A percentile compares a stretch with the other conserved stretches of the same genome.
These are phyloP conservation scores for Piaya cayana DNA, from an alignment of 2,113 vertebrate genomes.

Conservation along the genomic window DNA sequence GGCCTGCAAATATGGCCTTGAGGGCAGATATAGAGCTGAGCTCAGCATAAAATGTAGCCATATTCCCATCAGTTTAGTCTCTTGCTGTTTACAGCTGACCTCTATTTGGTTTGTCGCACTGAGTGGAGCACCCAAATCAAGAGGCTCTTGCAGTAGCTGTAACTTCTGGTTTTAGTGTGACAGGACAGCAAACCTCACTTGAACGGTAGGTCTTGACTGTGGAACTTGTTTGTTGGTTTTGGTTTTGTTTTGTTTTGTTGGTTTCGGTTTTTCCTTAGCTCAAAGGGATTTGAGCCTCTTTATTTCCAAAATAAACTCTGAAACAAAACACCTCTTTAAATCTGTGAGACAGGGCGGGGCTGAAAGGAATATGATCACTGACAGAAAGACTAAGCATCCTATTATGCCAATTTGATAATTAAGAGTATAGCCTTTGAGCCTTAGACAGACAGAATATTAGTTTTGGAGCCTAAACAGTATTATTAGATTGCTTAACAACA, in stretches of 20 bases:
- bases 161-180: background rate
- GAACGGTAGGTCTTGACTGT: background rate
- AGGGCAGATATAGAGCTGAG: background rate
- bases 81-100: rapidly evolving
- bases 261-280: background rate
- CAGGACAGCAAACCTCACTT: background rate
- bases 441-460: background rate
- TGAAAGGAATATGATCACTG: background rate
- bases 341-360: background rate
- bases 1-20: background rate
- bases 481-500: background rate
- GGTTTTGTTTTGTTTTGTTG: no score
- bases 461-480: background rate
- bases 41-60: background rate
- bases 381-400: background rate
- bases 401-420: background rate
- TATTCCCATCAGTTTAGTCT: background rate
- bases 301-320: background rate
- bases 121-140: background rate
- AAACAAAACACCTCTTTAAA: background rate
- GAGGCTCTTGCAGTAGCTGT: rapidly evolving
- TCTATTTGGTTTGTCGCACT: rapidly evolving
- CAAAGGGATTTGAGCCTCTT: background rate
- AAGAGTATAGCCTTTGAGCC: background rate
- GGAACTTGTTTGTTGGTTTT: background rate